A percentile compares a stretch with the other conserved stretches of the same genome.
Evolutionary conservation across 2,888 invertebrate species (phyloP).

Genomic region (Pachycephus smyrnensis): DNA sequence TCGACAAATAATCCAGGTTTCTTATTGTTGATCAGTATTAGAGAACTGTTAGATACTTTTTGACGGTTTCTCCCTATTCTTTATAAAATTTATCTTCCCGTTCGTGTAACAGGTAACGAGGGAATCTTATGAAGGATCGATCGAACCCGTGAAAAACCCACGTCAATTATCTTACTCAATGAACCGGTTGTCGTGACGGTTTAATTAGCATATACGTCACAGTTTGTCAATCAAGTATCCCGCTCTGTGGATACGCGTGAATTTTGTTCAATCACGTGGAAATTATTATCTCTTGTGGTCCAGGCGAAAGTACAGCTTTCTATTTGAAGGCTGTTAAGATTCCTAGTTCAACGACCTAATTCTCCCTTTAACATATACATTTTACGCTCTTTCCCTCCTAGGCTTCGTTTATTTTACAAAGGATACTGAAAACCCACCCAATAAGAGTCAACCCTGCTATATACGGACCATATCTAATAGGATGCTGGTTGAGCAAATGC

Average conservation of each 20-base stretch:
- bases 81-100: background rate
- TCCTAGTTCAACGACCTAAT: background rate
- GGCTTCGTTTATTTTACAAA: background rate
- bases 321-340: background rate
- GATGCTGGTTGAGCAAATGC: slow-evolving; percentile 4
- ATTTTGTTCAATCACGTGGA: background rate
- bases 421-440: background rate
- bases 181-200: background rate
- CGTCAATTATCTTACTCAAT: background rate
- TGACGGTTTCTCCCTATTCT: background rate
- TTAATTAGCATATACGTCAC: background rate
- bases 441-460: background rate
- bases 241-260: background rate
- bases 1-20: background rate
- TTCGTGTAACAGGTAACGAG: background rate
- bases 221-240: background rate
- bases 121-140: background rate
- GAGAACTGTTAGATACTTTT: background rate
- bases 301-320: background rate
- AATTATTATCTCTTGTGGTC: background rate
- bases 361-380: background rate
- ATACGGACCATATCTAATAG: background rate
- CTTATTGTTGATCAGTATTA: background rate
- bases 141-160: background rate
- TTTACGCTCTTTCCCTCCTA: background rate